Evolutionary conservation across 2,797 vertebrate species (phyloP).

Genomic region (Pteronotus mesoamericanus): DNA sequence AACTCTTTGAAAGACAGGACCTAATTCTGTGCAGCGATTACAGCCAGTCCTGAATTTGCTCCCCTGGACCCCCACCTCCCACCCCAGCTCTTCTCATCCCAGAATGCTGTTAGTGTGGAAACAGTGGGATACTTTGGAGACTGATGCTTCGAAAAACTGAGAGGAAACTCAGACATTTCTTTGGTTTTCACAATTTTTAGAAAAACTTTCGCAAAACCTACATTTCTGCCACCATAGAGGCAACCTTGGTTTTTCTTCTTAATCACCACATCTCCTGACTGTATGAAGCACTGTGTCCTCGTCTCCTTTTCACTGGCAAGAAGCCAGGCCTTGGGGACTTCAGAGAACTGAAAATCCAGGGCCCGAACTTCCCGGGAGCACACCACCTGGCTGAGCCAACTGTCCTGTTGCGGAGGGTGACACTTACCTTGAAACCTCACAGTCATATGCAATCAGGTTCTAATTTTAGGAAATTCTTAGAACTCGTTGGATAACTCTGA

Average conservation of each 20-base stretch:
- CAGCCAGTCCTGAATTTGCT: neutral
- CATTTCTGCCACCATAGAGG: neutral
- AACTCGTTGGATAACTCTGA: neutral
- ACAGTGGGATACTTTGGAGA: neutral
- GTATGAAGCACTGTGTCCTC: neutral
- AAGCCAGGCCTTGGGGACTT: neutral
- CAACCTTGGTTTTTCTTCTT: neutral
- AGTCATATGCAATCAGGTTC: neutral
- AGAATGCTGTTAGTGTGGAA: neutral
- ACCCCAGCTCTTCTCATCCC: neutral
- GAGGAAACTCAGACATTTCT: neutral
- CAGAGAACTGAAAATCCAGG: neutral
- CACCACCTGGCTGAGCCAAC: neutral
- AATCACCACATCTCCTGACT: neutral
- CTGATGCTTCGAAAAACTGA: neutral
- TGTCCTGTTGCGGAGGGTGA: neutral
- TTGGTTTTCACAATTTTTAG: neutral
- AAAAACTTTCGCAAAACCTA: neutral
- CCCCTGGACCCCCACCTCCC: neutral
- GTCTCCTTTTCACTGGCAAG: neutral
- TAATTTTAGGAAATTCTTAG: slow-evolving; percentile 1
- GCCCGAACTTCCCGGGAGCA: neutral
- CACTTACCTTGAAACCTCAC: neutral
- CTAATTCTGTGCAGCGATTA: neutral
- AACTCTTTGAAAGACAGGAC: neutral